Base-by-base conservation (phyloP, 2,113 vertebrate genomes). In the Alces alces region DNA sequence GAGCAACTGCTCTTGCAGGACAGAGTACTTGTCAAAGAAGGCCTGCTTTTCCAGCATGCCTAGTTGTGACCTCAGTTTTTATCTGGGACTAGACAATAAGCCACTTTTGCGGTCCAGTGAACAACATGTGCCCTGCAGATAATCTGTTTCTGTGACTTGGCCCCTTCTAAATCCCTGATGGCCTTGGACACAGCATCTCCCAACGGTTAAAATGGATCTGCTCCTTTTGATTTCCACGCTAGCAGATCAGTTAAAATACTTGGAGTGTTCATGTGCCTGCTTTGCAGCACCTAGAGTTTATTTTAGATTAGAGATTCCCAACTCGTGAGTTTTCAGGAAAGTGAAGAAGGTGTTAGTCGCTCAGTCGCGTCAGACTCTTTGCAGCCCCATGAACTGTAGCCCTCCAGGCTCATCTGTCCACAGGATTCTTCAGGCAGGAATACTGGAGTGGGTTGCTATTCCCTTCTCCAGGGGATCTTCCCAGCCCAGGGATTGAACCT, bases 61-160 rank as follows among this genome's bases (percentile, higher is more conserved):
- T 54, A 5, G 9, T 28, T 66, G 23, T 61, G 36, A 45, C 92
- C 30, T 33, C 33, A 58, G 45, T 23, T 70, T 58, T 89, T 70
- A 27, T 55, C 66, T 78, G 45, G 54, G 2, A 25, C 66, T 61
- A 8, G 27, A 47, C 33, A 15, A 16, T 19, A 43, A 36, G 52
- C 82, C 4, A 4, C 36, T 83, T 86, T 50, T 23, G 11, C 30
- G 54, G 33, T 33, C 36, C 15, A 16, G 52, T 30, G 60, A 52
- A 25, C 17, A n/a, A 1, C 47, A 3, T 2, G 1, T 39, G 30
- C 11, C 3, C 8, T 12, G 4, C 28, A 70, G 9, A 21, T 50
- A 5, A 19, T 33, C 64, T 28, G 21, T n/a, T 60, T 66, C 93
- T 50, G 1, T 93, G n/a, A 8, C 58, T 1, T 0, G 3, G 3